These are phyloP conservation scores for Psittacus erithacus DNA, from an alignment of 2,113 vertebrate species.

Conservation along the genomic window DNA sequence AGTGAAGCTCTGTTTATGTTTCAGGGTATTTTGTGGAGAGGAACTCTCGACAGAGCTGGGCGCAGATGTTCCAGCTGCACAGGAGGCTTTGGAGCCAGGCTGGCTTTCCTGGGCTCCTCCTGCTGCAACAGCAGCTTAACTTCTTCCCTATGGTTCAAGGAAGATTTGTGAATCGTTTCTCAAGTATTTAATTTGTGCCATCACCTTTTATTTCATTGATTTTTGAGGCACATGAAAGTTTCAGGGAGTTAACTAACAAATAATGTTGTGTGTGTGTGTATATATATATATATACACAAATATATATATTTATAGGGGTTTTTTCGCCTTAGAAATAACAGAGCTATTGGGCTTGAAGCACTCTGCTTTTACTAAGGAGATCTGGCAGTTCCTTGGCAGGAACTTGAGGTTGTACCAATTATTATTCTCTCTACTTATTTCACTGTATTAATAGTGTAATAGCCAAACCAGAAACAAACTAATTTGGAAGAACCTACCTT, in stretches of 20 bases:
- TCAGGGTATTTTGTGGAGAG: background rate
- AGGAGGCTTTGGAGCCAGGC: background rate
- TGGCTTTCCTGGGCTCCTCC: background rate
- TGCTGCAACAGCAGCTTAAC: background rate
- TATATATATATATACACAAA: no score
- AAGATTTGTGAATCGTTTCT: background rate
- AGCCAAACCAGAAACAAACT: background rate
- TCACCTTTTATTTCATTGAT: background rate
- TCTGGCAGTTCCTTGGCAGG: background rate
- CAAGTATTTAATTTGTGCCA: background rate
- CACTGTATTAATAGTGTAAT: background rate
- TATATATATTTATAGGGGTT: fast-evolving
- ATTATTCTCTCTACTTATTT: background rate
- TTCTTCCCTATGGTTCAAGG: background rate
- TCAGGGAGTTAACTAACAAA: background rate
- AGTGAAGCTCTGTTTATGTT: background rate
- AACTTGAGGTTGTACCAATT: background rate
- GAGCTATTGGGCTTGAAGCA: background rate
- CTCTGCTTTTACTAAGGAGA: background rate
- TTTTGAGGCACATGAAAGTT: background rate
- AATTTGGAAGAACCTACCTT: background rate
- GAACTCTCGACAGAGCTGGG: background rate
- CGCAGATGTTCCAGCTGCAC: background rate
- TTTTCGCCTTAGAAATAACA: background rate
- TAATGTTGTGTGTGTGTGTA: no score